Conservation (phyloP, 2,888 invertebrate species). For the Griposia aprilina region DNA sequence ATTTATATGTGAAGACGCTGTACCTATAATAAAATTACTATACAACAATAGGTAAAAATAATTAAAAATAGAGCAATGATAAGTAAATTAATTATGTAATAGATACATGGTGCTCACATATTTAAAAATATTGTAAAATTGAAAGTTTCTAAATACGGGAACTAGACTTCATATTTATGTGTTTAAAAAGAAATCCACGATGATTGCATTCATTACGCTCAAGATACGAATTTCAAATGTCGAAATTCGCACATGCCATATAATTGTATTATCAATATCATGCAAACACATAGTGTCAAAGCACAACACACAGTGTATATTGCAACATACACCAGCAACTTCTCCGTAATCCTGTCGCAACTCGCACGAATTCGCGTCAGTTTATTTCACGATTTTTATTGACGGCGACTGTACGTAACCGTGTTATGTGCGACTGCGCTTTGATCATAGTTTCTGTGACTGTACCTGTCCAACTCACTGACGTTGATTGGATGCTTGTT, state of each 20-base stretch:
- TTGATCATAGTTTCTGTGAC: slow-evolving; percentile 9
- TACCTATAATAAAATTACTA: too few relatives aligned
- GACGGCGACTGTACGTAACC: slow-evolving; percentile 34
- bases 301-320: background rate
- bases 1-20: too few relatives aligned
- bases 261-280: background rate
- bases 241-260: background rate
- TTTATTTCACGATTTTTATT: slow-evolving; percentile 34
- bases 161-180: too few relatives aligned
- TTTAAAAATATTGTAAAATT: too few relatives aligned
- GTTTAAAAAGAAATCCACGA: background rate
- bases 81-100: too few relatives aligned
- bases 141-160: too few relatives aligned
- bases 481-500: slow-evolving; percentile 6
- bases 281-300: background rate
- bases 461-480: slow-evolving; percentile 16
- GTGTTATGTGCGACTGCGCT: slow-evolving; percentile 15
- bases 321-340: background rate
- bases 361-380: slow-evolving; percentile 1
- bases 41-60: too few relatives aligned
- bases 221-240: background rate
- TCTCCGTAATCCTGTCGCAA: slow-evolving; percentile 13
- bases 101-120: too few relatives aligned
- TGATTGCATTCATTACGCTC: background rate
- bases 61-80: too few relatives aligned